Base-by-base conservation (phyloP, 2,113 vertebrate genomes). In the Noturus placidus region DNA sequence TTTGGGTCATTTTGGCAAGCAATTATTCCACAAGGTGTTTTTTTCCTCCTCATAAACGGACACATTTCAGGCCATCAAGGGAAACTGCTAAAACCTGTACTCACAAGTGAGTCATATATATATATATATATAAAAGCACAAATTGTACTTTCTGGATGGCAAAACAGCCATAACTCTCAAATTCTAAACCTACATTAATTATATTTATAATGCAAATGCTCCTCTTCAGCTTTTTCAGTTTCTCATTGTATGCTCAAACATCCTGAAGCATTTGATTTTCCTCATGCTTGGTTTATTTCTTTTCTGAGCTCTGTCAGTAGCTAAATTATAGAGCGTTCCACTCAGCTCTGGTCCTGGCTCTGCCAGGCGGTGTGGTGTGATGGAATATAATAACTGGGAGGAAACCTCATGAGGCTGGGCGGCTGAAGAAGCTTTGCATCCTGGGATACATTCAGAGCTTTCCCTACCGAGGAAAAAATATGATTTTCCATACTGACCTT, bases 291-390 rank as follows among this genome's bases (percentile, higher is more conserved):
- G 22, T 83, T 76, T 65, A 42, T 87, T 46, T 81, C 50, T 59
- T 87, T 78, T 90, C 57, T 89, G 83, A 78, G 50, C 42, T 86
- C 72, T 82, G 82, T 89, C 91, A 83, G 88, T 90, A 90, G 91
- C 92, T 91, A 70, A 91, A 90, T 91, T 89, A 89, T 86, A 83
- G 88, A 91, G 86, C 82, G 27, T 35, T 89, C 56, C 42, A 25
- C 33, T 25, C 25, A 42, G 84, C 57, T 33, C 70, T 83, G 87
- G 5, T 80, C 50, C 33, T 90, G 78, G 88, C 67, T 25, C 59
- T 90, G 89, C 87, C 87, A 90, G 87, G 86, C 79, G 38, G 88
- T 15, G 27, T 77, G 50, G 54, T 87, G n/a, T 86, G 50, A n/a
- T 83, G 85, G 52, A 65, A 74, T 50, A 72, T 80, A 83, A 88